These are phyloP conservation scores for Halocaridina rubra DNA, from an alignment of 2,888 invertebrate species.

Conservation along the genomic window DNA sequence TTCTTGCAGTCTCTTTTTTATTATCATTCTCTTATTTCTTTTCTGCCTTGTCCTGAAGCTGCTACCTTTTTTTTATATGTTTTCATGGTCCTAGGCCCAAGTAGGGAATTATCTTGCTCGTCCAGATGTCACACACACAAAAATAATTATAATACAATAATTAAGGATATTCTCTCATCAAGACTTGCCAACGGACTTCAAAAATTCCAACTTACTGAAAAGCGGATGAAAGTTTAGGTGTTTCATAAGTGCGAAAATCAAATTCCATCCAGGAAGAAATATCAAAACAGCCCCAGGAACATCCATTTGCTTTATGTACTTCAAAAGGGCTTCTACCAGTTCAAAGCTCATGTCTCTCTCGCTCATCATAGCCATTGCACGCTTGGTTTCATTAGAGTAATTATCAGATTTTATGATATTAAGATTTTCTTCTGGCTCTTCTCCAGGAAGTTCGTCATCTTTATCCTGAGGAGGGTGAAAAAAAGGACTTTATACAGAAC, in stretches of 20 bases:
- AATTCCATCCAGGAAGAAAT: slow-evolving; percentile 97
- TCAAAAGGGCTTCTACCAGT: slow-evolving; percentile 78
- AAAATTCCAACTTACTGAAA: slow-evolving; percentile 74
- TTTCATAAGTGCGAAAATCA: slow-evolving; percentile 92
- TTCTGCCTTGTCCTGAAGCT: no score
- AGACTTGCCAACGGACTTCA: no score
- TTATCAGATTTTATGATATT: slow-evolving; percentile 72
- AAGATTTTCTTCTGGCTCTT: slow-evolving; percentile 76
- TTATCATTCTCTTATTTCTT: no score
- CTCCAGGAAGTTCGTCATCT: slow-evolving; percentile 54
- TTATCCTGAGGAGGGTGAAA: slow-evolving; percentile 24
- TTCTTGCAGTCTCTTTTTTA: no score
- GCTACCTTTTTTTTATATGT: no score
- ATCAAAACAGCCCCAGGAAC: slow-evolving; percentile 89
- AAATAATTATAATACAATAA: no score
- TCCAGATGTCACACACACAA: no score
- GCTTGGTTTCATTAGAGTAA: slow-evolving; percentile 73
- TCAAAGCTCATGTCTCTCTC: slow-evolving; percentile 96
- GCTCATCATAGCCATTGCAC: slow-evolving; percentile 75
- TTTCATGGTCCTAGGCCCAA: no score
- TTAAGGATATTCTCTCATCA: no score
- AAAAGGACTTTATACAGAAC: no score
- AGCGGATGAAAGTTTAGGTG: slow-evolving; percentile 80
- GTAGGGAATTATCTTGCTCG: no score
- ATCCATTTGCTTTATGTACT: slow-evolving; percentile 70